Base-by-base conservation (phyloP, 2,113 vertebrate genomes). In the Capra hircus region DNA sequence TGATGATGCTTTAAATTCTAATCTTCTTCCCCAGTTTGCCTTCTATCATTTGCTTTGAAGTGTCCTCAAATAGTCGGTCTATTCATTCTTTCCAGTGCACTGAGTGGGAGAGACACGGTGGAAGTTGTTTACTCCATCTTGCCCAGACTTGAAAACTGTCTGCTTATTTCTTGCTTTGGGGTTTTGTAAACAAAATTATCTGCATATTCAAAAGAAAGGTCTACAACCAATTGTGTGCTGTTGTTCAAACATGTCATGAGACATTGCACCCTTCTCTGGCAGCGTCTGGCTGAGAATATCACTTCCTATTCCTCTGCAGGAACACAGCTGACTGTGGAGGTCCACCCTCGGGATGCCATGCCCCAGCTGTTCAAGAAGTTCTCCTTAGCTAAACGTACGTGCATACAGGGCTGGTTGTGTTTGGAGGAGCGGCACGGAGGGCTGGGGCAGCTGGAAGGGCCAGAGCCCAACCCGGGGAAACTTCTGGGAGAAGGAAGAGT, bases 321-420 rank as follows among this genome's bases (percentile, higher is more conserved):
- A 97, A 98, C 98, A 40, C 99, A 99, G 90, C 97, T 99, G 97
- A 99, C 98, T 0, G 99, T 99, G 90, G 99, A 99, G 93, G 97
- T 99, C 64, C 99, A 99, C 36, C 97, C 94, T 13, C 97, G 92
- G 95, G 97, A 99, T 0, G 71, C 97, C 50, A 96, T 98, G 60
- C 98, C 97, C 7, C 98, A 98, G 1, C 90, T 99, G 23, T 90
- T 99, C 77, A 99, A 99, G 97, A 99, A 99, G 90, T 97, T 98
- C 88, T 98, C 99, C 55, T 82, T 98, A 94, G 98, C 98, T 9
- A 99, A 99, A 99, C 95, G 99, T 99, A 98, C 14, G 95, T 97
- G 74, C 10, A 0, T 23, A n/a, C 53, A 96, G 90, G 80, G 40
- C 57, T 60, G n/a, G 19, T 43, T 0, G 0, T 43, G 52, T 91